Percentiles rank a stretch among this genome's conserved stretches.
These are phyloP conservation scores for Papilio polytes DNA, from an alignment of 1,140 invertebrate species.

Conservation along the genomic window DNA sequence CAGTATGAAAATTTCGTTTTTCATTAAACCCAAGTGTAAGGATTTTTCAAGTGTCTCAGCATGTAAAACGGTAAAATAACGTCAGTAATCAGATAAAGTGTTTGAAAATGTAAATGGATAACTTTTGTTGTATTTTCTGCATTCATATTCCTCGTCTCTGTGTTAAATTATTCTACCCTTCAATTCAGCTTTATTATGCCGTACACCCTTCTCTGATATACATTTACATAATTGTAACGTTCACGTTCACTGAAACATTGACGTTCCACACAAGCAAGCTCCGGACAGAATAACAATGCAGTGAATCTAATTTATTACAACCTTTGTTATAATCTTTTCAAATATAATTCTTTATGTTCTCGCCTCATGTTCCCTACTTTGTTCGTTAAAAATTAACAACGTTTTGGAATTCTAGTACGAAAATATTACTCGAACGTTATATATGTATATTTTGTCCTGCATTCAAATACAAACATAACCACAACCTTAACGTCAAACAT, in stretches of 20 bases:
- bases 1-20: not conserved
- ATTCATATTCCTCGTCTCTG: constrained; percentile 23
- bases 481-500: not conserved
- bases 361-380: not conserved
- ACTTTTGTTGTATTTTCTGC: constrained; percentile 26
- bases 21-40: not conserved
- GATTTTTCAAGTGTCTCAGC: not conserved
- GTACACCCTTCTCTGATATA: constrained; percentile 21
- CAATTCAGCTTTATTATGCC: constrained; percentile 31
- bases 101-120: constrained; percentile 12
- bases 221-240: constrained; percentile 38
- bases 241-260: constrained; percentile 31
- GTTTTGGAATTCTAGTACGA: not conserved
- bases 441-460: not conserved
- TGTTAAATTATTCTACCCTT: constrained; percentile 32
- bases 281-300: constrained; percentile 22
- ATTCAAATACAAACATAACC: not conserved
- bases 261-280: constrained; percentile 30
- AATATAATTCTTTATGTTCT: not conserved
- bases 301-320: not conserved
- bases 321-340: constrained; percentile 3
- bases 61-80: not conserved
- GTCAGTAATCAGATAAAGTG: not conserved
- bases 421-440: not conserved
- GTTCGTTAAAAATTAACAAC: not conserved